A percentile compares a stretch with the other conserved stretches of the same genome.
Evolutionary conservation across 1,140 invertebrate genomes (phyloP).

Genomic region (Mya arenaria): DNA sequence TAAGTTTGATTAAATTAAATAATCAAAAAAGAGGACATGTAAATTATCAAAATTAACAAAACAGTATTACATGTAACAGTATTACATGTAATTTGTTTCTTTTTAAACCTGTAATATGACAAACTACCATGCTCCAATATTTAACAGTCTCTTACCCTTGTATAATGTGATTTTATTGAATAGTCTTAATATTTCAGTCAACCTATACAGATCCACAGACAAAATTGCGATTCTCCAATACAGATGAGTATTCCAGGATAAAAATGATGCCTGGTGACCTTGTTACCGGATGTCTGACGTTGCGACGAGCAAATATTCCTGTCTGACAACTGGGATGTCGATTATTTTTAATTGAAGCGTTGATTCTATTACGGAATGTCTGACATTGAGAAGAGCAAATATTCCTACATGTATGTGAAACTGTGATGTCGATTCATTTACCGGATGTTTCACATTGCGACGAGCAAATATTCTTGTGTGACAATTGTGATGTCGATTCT

Average conservation of each 20-base stretch:
- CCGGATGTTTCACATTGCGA: constrained; percentile 91
- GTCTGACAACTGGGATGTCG: too few relatives aligned
- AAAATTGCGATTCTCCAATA: constrained; percentile 91
- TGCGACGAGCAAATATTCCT: constrained; percentile 87
- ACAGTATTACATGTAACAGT: background rate
- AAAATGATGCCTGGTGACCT: constrained; percentile 94
- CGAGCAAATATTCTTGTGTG: constrained; percentile 84
- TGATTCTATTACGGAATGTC: constrained; percentile 94
- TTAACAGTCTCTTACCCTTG: too few relatives aligned
- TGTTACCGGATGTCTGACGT: constrained; percentile 91
- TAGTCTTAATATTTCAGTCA: constrained; percentile 83
- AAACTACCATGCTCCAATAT: too few relatives aligned
- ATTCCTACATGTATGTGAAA: constrained; percentile 59
- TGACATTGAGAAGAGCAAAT: constrained; percentile 91
- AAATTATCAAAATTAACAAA: background rate
- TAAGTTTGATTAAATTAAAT: background rate
- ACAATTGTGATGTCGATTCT: too few relatives aligned
- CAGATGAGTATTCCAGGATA: constrained; percentile 93
- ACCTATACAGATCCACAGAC: constrained; percentile 95
- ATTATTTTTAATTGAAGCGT: too few relatives aligned
- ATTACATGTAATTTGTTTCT: too few relatives aligned
- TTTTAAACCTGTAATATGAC: too few relatives aligned
- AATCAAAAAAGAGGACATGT: background rate
- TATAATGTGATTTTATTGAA: too few relatives aligned
- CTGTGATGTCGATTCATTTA: constrained; percentile 95